Percentiles rank a stretch among this genome's conserved stretches.
Conservation (phyloP, 2,797 vertebrate genomes). For the Lepus oiostolus region DNA sequence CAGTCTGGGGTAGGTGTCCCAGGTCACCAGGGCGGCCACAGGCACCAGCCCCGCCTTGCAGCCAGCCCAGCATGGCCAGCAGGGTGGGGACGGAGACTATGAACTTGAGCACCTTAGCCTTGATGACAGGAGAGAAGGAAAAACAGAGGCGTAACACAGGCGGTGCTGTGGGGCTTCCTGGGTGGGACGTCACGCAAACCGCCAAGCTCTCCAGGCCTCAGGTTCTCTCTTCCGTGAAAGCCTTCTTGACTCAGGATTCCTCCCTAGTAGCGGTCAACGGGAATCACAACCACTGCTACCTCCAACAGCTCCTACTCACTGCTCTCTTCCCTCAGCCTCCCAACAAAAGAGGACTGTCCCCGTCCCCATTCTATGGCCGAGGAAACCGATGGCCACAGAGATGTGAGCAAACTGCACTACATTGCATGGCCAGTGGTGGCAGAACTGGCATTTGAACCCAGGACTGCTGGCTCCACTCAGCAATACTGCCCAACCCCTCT, state of each 20-base stretch:
- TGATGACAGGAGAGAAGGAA: slow-evolving; percentile 20
- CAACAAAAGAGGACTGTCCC: not conserved
- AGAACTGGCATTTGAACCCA: slow-evolving; percentile 19
- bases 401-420: not conserved
- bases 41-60: not conserved
- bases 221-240: not conserved
- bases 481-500: not conserved
- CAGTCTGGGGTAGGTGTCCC: not conserved
- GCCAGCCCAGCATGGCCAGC: not conserved
- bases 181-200: not conserved
- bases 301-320: not conserved
- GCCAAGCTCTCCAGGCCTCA: not conserved
- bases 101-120: not conserved
- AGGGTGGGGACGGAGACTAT: not conserved
- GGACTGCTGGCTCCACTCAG: not conserved
- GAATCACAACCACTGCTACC: not conserved
- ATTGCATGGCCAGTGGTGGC: not conserved
- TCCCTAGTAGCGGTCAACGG: not conserved
- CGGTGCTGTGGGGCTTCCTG: not conserved
- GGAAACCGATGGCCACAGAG: not conserved
- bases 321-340: not conserved
- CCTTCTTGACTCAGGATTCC: not conserved
- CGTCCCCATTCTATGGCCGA: not conserved
- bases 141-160: not conserved
- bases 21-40: not conserved